phyloP scores from a whole-genome alignment of 2,113 vertebrate genomes.

The Onychorhynchus coronatus region DNA sequence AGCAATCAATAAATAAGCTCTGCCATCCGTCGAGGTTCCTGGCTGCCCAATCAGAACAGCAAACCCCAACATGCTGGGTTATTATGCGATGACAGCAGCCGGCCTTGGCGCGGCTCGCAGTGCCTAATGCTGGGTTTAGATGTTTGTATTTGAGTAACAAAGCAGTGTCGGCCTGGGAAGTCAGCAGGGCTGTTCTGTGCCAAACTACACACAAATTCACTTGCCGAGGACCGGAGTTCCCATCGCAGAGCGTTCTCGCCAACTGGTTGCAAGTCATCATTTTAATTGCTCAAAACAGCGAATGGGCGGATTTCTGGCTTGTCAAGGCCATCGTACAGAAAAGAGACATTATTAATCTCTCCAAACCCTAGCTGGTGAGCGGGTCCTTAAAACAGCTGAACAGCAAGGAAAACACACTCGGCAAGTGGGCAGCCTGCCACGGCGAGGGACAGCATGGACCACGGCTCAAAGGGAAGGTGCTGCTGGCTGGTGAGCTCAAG shows the following conservation, averaged over 20 bases:
- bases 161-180: constrained; percentile 25
- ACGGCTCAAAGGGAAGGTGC: neutral
- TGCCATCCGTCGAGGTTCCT: constrained; percentile 12
- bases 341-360: constrained; percentile 16
- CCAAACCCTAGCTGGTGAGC: neutral
- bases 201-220: neutral
- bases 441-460: neutral
- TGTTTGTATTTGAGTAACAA: constrained; percentile 63
- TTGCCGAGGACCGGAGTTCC: neutral
- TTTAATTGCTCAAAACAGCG: neutral
- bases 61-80: constrained; percentile 32
- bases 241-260: fast-evolving
- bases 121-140: constrained; percentile 50
- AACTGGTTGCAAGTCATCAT: neutral
- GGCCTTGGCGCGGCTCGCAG: constrained; percentile 2
- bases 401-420: neutral
- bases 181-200: constrained; percentile 37
- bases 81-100: constrained; percentile 59
- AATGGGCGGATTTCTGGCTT: constrained; percentile 30
- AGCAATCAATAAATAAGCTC: constrained; percentile 63
- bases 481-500: neutral
- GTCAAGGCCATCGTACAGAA: neutral
- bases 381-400: neutral
- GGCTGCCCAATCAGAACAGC: constrained; percentile 64
- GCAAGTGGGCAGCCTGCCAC: neutral